Evolutionary conservation across 1,140 invertebrate genomes (phyloP), one percentile per base, ranked within the genome.

Genomic region (Pristionchus pacificus): DNA sequence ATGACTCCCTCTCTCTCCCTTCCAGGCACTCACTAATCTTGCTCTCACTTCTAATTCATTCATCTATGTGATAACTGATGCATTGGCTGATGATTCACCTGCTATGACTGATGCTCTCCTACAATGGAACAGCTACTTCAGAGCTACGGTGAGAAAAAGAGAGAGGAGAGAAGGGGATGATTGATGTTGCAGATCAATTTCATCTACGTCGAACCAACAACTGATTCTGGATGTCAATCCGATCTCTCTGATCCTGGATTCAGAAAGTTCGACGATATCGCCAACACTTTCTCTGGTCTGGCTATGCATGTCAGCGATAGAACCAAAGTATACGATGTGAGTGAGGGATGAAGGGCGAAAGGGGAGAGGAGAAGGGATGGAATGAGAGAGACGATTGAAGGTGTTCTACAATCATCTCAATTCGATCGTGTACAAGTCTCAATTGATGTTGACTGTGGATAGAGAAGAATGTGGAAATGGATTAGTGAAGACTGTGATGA

Each of bases 391-490:
- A n/a, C n/a, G n/a, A n/a, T n/a, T n/a, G n/a, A n/a, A n/a, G n/a
- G n/a, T n/a, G n/a, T 66, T 73, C 62, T 66, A 71, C 19, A 14
- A 49, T 19, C 77, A 78, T 58, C 60, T 75, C 38, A 2, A 14
- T 0, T 29, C 61, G 14, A 74, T 72, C 27, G 59, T 70, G 31
- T 74, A 72, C 64, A 72, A 68, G 49, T 38, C 75, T 6, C 72
- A 78, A 63, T 67, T 78, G 2, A 32, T 78, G 27, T 67, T 71
- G 29, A 71, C 76, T 31, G 68, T 61, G 14, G 77, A 78, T 30
- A 32, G 60, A 25, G 38, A 32, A 33, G 58, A 64, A 66, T 24
- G 65, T 49, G 2, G 25, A 13, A n/a, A 24, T n/a, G 28, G 49
- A 25, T n/a, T 31, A 32, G n/a, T 24, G 60, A 65, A 70, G 59